Evolutionary conservation across 2,888 invertebrate genomes (phyloP), one percentile per base, ranked within the genome.

Genomic region (Hyposoter didymator): DNA sequence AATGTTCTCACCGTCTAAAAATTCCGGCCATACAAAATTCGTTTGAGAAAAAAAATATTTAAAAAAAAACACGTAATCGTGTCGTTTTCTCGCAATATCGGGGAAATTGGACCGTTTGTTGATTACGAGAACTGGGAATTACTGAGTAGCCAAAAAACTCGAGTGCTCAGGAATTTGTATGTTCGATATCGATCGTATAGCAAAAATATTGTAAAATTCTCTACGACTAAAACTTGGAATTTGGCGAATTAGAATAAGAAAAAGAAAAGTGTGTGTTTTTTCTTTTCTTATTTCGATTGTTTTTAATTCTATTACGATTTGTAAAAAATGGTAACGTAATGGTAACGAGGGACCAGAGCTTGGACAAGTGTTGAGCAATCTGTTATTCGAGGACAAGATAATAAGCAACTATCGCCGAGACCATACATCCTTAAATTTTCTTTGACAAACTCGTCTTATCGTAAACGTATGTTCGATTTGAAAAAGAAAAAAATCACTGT

Each of bases 401-500:
- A 35, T 4, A 17, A 32, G 14, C n/a, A 32, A 52, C 12, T 10
- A 28, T 49, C 72, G 49, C 5, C 17, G 49, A 32, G n/a, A 7
- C 52, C 35, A 59, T 39, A 66, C 66, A 76, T 66, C 64, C 64
- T 75, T 35, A 49, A 59, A 49, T 19, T n/a, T n/a, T 28, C 7
- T 47, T 39, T n/a, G 64, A 64, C 47, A 76, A 66, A 66, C 6
- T 39, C 22, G 22, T 22, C 3, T 28, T 59, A 5, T 12, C 55
- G 55, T 28, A 28, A 55, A 55, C 17, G 22, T 55, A 55, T 55
- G 12, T 22, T 22, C 55, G 55, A 55, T 55, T 22, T 45, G 39
- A 19, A 32, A n/a, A n/a, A n/a, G n/a, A 28, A n/a, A 64, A 64
- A 12, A 28, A 67, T 91, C 90, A 92, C 89, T 90, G 90, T 90